phyloP scores from a whole-genome alignment of 2,797 vertebrate species.

The Nasua narica region DNA sequence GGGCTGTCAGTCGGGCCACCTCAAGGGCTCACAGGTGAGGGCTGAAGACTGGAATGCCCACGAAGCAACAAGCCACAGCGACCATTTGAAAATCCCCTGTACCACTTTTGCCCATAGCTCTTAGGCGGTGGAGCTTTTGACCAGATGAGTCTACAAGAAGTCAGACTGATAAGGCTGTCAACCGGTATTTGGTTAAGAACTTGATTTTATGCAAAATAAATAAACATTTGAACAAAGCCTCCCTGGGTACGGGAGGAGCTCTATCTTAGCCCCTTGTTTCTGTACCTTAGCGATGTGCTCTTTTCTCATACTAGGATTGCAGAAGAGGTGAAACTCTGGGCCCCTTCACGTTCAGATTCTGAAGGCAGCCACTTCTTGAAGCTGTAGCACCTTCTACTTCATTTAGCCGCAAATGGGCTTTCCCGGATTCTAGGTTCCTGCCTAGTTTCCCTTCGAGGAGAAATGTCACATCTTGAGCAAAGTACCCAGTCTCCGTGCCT shows the following conservation, averaged over 20 bases:
- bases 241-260: neutral
- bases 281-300: neutral
- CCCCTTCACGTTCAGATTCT: neutral
- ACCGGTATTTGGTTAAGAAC: neutral
- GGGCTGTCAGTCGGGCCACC: neutral
- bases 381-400: neutral
- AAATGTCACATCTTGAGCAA: slow-evolving; percentile 16
- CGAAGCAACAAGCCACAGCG: neutral
- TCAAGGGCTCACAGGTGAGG: neutral
- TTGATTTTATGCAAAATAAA: neutral
- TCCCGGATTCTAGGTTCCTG: neutral
- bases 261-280: neutral
- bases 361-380: neutral
- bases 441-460: neutral
- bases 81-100: neutral
- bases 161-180: neutral
- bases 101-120: neutral
- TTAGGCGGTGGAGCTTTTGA: neutral
- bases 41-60: neutral
- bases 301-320: neutral
- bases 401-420: neutral
- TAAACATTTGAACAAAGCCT: neutral
- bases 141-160: neutral
- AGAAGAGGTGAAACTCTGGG: neutral
- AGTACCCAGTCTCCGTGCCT: neutral